Evolutionary conservation across 2,888 invertebrate species (phyloP).

Genomic region (Resseliella maxima): DNA sequence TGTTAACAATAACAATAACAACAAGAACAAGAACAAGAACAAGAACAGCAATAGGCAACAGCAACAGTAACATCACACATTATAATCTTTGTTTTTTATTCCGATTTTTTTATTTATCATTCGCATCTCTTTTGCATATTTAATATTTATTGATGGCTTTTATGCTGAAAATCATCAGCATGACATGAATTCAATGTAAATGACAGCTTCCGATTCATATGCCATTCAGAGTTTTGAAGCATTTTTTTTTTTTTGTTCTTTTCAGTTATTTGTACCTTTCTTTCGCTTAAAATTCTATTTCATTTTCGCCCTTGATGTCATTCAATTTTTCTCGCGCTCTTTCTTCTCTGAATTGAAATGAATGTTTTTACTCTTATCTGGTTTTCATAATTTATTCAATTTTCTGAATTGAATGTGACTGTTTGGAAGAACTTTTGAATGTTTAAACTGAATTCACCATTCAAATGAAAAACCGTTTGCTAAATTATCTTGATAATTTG

Average conservation of each 20-base stretch:
- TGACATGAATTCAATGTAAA: conserved; percentile 26
- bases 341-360: too few species aligned
- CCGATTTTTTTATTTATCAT: neutral
- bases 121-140: conserved; percentile 10
- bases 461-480: neutral
- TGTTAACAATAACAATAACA: too few species aligned
- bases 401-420: neutral
- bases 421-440: neutral
- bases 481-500: neutral
- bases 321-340: too few species aligned
- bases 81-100: neutral
- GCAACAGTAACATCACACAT: neutral
- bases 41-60: neutral
- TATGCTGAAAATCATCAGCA: neutral
- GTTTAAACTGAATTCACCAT: neutral
- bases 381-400: too few species aligned
- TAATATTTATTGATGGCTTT: neutral
- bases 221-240: neutral
- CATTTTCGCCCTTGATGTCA: too few species aligned
- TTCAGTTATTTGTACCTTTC: neutral
- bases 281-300: too few species aligned
- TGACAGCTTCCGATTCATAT: neutral
- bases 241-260: neutral
- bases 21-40: too few species aligned
- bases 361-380: too few species aligned